Base-by-base conservation (phyloP, 2,888 invertebrate species). In the Leptura quadrifasciata region DNA sequence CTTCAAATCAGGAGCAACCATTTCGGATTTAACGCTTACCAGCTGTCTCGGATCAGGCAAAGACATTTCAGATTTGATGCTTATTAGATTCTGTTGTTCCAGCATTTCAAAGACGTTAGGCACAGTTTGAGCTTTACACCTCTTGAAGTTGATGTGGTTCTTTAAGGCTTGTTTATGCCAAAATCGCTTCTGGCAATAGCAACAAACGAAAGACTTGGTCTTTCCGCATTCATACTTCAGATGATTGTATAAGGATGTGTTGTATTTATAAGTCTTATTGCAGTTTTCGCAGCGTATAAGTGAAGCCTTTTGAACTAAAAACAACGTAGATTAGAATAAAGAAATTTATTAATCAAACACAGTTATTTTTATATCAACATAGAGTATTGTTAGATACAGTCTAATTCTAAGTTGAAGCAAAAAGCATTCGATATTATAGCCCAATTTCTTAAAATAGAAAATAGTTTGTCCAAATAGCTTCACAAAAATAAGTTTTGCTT, bases 121-220 rank as follows among this genome's bases (percentile, higher is more conserved):
- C 12, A 71, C 52, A 27, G 20, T 39, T 27, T 65, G 72, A 17
- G 70, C 31, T 69, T 78, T 55, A 21, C 83, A 83, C 15, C 81
- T 70, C 63, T 77, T 79, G 20, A 77, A 75, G n/a, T 76, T 81
- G 1, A 83, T 57, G 52, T 83, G 84, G 20, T 81, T 81, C 61
- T 83, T 80, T 61, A 84, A 61, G 12, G 78, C 78, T 47, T 83
- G 82, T 52, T 83, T 84, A 67, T 83, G 81, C 76, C 80, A 81
- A 67, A 82, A 84, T 18, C 75, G 61, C 68, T 77, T 78, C 15
- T 76, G 60, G 54, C 84, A 84, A 54, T 74, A 73, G 9, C 70
- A n/a, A 86, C 93, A 94, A 86, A 91, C 91, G 89, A 92, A 92
- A 84, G 91, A 91, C 58, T 93, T 93, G 79, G 91, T 90, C 76